Base-by-base conservation (phyloP, 1,140 invertebrate species). In the Nebria ingens region DNA sequence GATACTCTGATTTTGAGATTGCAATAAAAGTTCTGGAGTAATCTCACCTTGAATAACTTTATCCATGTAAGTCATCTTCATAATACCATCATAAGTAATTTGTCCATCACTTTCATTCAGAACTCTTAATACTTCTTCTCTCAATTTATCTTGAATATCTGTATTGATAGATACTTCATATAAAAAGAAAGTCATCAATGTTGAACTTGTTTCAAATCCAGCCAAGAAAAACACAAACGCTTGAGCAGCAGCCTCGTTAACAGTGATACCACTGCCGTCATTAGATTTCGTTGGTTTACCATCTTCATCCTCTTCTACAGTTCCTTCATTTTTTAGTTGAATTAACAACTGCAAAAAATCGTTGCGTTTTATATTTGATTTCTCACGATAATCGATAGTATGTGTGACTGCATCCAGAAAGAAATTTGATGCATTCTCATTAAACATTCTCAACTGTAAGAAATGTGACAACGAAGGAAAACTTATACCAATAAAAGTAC, bases 271-370 rank as follows among this genome's bases (percentile, higher is more conserved):
- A 12, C 9, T 45, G 9, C 40, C 40, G 17, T 12, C 17, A n/a
- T n/a, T n/a, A 34, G 25, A 34, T 34, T 34, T 34, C n/a, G 6
- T 34, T 9, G 25, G 25, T 34, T 34, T 34, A 34, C n/a, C 25
- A 11, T 45, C 17, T 49, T 49, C 45, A 49, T 65, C 65, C 15
- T 64, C 65, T 21, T 65, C 62, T 17, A 74, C 61, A 51, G 56
- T 63, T 19, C 68, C 71, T 0, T 71, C 72, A 11, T 76, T 74
- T 52, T 71, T 69, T 2, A 81, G 55, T 45, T 76, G 70, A 51
- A 79, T 73, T 3, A 81, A 59, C 21, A 79, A 59, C 53, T 81
- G 76, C 55, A 81, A 58, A 57, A 80, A 74, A 62, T 81, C 79
- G 53, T 75, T 74, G 51, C 78, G 67, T 0, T 61, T 62, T 15